A percentile compares a stretch with the other conserved stretches of the same genome.
Evolutionary conservation across 2,888 invertebrate genomes (phyloP).

Genomic region (Ashinkailepas kermadecensis): DNA sequence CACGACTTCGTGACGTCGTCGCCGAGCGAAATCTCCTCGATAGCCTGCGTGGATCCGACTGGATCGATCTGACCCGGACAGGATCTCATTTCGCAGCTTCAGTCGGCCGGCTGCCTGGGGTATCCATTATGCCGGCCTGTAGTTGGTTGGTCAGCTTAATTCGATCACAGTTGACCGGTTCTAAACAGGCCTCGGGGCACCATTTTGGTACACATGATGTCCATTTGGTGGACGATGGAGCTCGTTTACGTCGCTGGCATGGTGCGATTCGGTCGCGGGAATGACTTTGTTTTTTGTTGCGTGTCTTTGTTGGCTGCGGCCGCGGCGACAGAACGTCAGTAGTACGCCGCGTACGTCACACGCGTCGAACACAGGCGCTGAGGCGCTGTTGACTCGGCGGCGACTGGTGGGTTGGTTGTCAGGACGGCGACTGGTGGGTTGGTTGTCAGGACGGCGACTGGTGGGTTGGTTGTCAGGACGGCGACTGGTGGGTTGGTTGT

Average conservation of each 20-base stretch:
- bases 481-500: no score
- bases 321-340: not conserved
- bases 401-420: no score
- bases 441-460: no score
- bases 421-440: no score
- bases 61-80: no score
- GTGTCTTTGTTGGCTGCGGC: not conserved
- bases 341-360: not conserved
- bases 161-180: not conserved
- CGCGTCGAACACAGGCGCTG: not conserved
- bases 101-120: no score
- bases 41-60: no score
- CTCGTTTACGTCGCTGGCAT: not conserved
- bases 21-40: no score
- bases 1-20: no score
- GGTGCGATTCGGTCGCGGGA: not conserved
- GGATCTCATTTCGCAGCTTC: no score
- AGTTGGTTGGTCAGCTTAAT: not conserved
- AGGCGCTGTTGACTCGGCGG: no score
- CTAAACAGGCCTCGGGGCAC: constrained; percentile 10
- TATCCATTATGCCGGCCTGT: not conserved
- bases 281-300: constrained; percentile 10
- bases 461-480: no score
- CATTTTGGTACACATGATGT: constrained; percentile 18
- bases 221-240: constrained; percentile 1